Conservation (phyloP, 2,888 invertebrate species). For the Cremastinae sp. region DNA sequence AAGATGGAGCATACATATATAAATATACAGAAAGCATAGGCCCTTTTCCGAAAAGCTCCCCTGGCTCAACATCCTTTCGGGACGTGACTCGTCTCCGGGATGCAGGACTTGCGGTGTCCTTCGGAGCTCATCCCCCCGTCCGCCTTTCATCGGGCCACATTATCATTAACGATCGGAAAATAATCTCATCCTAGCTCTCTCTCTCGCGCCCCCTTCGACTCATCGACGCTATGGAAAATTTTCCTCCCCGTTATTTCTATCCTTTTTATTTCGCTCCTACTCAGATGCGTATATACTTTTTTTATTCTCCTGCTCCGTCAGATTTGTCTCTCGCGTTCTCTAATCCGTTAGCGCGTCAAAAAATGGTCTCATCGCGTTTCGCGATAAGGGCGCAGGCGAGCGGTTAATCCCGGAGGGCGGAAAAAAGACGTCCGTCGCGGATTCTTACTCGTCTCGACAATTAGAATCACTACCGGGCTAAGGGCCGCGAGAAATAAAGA, state of each 20-base stretch:
- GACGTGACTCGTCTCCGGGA: slow-evolving; percentile 55
- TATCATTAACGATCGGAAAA: slow-evolving; percentile 57
- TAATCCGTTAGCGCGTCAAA: slow-evolving; percentile 37
- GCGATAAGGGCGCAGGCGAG: slow-evolving; percentile 43
- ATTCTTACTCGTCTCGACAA: slow-evolving; percentile 70
- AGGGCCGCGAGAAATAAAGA: slow-evolving; percentile 63
- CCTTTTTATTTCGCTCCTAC: too few relatives aligned
- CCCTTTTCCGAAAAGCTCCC: slow-evolving; percentile 56
- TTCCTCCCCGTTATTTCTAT: too few relatives aligned
- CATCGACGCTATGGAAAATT: background rate
- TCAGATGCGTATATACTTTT: background rate
- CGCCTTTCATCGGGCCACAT: slow-evolving; percentile 52
- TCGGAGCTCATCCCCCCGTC: slow-evolving; percentile 47
- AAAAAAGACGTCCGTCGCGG: slow-evolving; percentile 37
- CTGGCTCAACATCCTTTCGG: slow-evolving; percentile 57
- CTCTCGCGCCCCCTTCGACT: slow-evolving; percentile 1
- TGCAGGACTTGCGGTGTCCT: slow-evolving; percentile 47
- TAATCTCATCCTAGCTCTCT: slow-evolving; percentile 35
- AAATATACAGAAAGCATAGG: slow-evolving; percentile 15
- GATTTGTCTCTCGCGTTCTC: slow-evolving; percentile 2
- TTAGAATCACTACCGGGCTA: slow-evolving; percentile 78
- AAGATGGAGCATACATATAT: slow-evolving; percentile 11
- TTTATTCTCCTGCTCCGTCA: background rate
- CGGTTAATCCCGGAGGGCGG: slow-evolving; percentile 52
- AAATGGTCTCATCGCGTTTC: slow-evolving; percentile 37